Evolutionary conservation across 1,140 invertebrate species (phyloP).

Genomic region (Bombus fervidus): DNA sequence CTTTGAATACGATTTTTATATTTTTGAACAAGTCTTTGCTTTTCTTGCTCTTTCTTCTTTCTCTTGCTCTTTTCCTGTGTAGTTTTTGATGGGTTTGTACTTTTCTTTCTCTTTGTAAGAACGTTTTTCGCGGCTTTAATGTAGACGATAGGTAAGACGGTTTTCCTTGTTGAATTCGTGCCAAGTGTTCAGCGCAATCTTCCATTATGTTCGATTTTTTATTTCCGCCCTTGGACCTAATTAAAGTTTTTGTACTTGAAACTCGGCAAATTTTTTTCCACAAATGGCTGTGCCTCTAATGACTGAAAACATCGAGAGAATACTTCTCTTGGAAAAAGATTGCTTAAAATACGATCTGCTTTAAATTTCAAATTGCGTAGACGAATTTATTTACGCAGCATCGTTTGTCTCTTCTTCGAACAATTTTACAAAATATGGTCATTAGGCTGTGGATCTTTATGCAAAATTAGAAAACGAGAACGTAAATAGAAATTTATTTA

Average conservation of each 20-base stretch:
- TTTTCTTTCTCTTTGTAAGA: not conserved
- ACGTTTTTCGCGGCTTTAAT: not conserved
- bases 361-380: not conserved
- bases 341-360: not conserved
- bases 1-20: too few relatives aligned
- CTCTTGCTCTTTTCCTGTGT: not conserved
- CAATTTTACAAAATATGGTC: not conserved
- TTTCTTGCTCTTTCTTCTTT: too few relatives aligned
- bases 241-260: not conserved
- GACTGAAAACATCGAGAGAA: not conserved
- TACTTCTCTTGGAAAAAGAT: too few relatives aligned
- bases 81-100: not conserved
- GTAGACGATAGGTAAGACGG: not conserved
- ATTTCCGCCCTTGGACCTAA: not conserved
- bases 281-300: not conserved
- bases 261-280: not conserved
- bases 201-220: constrained; percentile 16
- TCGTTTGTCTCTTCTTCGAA: not conserved
- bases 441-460: not conserved
- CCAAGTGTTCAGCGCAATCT: constrained; percentile 3
- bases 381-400: not conserved
- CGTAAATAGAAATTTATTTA: too few relatives aligned
- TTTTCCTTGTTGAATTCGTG: constrained; percentile 9
- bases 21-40: too few relatives aligned
- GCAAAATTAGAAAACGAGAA: not conserved